A percentile compares a stretch with the other conserved stretches of the same genome.
phyloP scores from a whole-genome alignment of 23 tunicate species.

The Botrylloides violaceus region DNA sequence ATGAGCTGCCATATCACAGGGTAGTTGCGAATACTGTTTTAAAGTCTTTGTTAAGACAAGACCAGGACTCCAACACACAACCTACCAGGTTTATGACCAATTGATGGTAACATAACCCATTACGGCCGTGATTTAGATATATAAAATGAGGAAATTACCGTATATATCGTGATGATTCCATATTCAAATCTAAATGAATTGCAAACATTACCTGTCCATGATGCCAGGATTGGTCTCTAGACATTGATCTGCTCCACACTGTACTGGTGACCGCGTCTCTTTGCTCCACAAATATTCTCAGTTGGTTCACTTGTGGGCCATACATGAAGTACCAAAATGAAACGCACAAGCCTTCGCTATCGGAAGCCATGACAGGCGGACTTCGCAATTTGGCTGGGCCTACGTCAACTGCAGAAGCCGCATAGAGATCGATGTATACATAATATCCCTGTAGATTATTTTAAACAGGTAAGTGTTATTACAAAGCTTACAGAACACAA shows the following conservation, averaged over 20 bases:
- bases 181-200: not conserved
- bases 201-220: conserved; percentile 71
- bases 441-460: conserved; percentile 59
- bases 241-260: conserved; percentile 53
- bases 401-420: conserved; percentile 16
- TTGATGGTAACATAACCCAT: too few relatives aligned
- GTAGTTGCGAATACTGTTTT: too few relatives aligned
- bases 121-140: too few relatives aligned
- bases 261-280: conserved; percentile 35
- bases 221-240: conserved; percentile 57
- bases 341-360: conserved; percentile 52
- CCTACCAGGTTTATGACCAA: too few relatives aligned
- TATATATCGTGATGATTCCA: too few relatives aligned
- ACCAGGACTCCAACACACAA: too few relatives aligned
- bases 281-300: conserved; percentile 32
- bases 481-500: too few relatives aligned
- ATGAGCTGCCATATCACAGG: too few relatives aligned
- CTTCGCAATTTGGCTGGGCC: conserved; percentile 36
- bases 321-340: conserved; percentile 93
- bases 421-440: conserved; percentile 19
- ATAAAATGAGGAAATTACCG: too few relatives aligned
- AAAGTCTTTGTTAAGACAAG: too few relatives aligned
- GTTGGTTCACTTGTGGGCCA: conserved; percentile 54
- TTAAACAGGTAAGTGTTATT: too few relatives aligned
- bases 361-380: conserved; percentile 34